A percentile compares a stretch with the other conserved stretches of the same genome.
These are phyloP conservation scores for Hyppa rectilinea DNA, from an alignment of 2,888 invertebrate species.

Conservation along the genomic window DNA sequence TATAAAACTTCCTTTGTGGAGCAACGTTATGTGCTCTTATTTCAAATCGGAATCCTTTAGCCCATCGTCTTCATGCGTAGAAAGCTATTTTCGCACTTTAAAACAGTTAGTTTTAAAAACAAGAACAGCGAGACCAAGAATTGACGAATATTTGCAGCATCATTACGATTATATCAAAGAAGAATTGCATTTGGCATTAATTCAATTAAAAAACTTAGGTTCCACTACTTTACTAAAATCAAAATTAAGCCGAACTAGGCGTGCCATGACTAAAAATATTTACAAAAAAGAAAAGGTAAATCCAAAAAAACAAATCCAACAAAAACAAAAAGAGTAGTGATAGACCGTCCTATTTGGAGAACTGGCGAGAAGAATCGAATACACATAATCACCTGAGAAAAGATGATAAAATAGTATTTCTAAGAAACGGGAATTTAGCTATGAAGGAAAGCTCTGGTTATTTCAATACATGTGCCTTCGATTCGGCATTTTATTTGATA, in stretches of 20 bases:
- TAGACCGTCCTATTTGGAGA: constrained; percentile 10
- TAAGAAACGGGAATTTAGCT: constrained; percentile 8
- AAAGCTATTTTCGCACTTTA: constrained; percentile 18
- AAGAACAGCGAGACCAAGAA: constrained; percentile 16
- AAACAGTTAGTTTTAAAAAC: constrained; percentile 19
- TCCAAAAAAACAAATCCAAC: too few species aligned
- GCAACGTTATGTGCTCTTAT: constrained; percentile 13
- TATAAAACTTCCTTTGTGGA: background rate
- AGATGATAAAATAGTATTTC: constrained; percentile 11
- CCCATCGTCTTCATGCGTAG: constrained; percentile 18
- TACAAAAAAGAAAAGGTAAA: too few species aligned
- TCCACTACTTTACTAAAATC: background rate
- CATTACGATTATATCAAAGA: constrained; percentile 12
- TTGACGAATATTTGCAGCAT: constrained; percentile 25
- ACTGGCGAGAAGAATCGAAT: constrained; percentile 19
- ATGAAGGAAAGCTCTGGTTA: background rate
- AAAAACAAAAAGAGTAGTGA: too few species aligned
- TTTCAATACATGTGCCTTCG: constrained; percentile 18
- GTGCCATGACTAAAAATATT: too few species aligned
- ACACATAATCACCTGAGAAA: constrained; percentile 14
- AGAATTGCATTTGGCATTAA: background rate
- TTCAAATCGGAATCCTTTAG: constrained; percentile 13
- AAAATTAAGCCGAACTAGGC: too few species aligned
- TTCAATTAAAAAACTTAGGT: background rate
- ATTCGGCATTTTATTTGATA: constrained; percentile 16